phyloP scores from a whole-genome alignment of 2,888 invertebrate species.

The Tipula confusa region DNA sequence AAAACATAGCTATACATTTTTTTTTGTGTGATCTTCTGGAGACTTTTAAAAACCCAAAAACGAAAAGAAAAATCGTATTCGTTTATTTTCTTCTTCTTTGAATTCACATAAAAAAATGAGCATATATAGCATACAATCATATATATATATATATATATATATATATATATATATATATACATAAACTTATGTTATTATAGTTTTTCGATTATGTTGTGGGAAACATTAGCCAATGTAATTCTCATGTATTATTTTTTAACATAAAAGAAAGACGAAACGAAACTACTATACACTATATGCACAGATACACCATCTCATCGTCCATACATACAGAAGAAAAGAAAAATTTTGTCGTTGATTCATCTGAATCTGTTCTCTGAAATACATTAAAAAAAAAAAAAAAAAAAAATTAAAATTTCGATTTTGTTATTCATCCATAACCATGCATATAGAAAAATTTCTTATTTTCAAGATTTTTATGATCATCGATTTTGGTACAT shows the following conservation, averaged over 20 bases:
- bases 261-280: background rate
- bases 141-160: background rate
- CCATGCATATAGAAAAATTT: background rate
- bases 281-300: background rate
- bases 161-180: background rate
- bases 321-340: background rate
- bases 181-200: background rate
- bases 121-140: background rate
- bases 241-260: background rate
- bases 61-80: background rate
- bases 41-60: background rate
- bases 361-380: constrained; percentile 14
- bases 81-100: background rate
- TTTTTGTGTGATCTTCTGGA: background rate
- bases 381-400: too few relatives aligned
- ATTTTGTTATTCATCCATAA: background rate
- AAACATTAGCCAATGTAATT: constrained; percentile 25
- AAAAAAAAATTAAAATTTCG: too few relatives aligned
- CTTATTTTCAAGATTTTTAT: background rate
- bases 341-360: background rate
- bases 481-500: background rate
- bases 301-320: background rate
- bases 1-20: background rate
- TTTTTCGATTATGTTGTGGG: constrained; percentile 25
- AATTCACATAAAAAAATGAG: background rate